A percentile compares a stretch with the other conserved stretches of the same genome.
phyloP scores from a whole-genome alignment of 2,888 invertebrate species.

The Lysandra bellargus region DNA sequence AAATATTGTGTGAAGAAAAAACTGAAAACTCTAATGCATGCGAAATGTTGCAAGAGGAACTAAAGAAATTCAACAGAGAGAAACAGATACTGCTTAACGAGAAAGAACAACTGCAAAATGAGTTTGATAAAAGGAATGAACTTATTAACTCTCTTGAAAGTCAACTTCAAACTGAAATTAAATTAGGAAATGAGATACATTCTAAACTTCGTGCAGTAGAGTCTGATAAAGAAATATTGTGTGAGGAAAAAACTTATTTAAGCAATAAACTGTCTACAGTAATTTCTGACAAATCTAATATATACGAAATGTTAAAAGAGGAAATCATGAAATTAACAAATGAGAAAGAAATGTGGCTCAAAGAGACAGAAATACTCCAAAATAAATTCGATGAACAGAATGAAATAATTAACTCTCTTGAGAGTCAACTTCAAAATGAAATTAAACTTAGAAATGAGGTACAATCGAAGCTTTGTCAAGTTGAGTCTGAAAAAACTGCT shows the following conservation, averaged over 20 bases:
- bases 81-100: constrained; percentile 48
- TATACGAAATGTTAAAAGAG: not conserved
- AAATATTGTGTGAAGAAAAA: no score
- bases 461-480: no score
- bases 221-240: constrained; percentile 35
- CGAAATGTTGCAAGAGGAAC: constrained; percentile 45
- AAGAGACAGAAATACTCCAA: no score
- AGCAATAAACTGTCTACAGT: constrained; percentile 33
- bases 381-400: no score
- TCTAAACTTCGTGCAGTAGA: constrained; percentile 45
- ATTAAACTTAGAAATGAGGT: no score
- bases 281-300: constrained; percentile 3
- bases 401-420: no score
- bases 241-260: constrained; percentile 32
- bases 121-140: constrained; percentile 56
- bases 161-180: constrained; percentile 59
- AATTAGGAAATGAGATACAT: constrained; percentile 54
- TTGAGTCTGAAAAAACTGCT: no score
- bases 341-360: no score
- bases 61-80: constrained; percentile 52
- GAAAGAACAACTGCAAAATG: constrained; percentile 49
- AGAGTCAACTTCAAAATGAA: no score
- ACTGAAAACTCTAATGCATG: not conserved
- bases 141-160: constrained; percentile 53
- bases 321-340: no score